Conservation (phyloP, 2,888 invertebrate genomes). For the Eupsilia transversa region DNA sequence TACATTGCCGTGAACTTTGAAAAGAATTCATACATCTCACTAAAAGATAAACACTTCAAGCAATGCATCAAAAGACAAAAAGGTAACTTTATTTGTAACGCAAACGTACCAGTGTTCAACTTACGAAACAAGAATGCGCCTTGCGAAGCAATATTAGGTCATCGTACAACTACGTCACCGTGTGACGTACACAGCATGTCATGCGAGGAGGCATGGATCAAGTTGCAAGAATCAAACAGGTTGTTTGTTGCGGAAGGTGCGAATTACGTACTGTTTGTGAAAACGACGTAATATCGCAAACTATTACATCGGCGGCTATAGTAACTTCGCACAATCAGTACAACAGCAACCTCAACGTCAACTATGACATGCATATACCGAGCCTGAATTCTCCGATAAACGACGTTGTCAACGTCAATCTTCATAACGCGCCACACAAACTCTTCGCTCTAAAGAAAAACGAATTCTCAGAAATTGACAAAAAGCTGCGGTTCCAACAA, state of each 20-base stretch:
- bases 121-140: constrained; percentile 11
- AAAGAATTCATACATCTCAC: constrained; percentile 2
- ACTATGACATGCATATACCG: not conserved
- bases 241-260: constrained; percentile 18
- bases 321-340: constrained; percentile 15
- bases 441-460: not conserved
- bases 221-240: constrained; percentile 8
- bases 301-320: not conserved
- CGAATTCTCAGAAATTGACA: not conserved
- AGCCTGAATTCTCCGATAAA: constrained; percentile 1
- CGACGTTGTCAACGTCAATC: constrained; percentile 8
- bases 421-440: not conserved
- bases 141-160: constrained; percentile 20
- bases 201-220: constrained; percentile 14
- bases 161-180: not conserved
- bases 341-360: constrained; percentile 3
- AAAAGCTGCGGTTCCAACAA: constrained; percentile 6
- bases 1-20: constrained; percentile 15
- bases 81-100: constrained; percentile 3
- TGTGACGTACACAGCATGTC: not conserved
- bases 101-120: constrained; percentile 11
- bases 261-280: not conserved
- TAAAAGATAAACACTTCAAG: constrained; percentile 3
- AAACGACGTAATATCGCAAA: constrained; percentile 2
- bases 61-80: not conserved